Evolutionary conservation across 35 echinoderm and acorn worm genomes (phyloP), one percentile per base, ranked within the genome.

Genomic region (Diadema setosum): DNA sequence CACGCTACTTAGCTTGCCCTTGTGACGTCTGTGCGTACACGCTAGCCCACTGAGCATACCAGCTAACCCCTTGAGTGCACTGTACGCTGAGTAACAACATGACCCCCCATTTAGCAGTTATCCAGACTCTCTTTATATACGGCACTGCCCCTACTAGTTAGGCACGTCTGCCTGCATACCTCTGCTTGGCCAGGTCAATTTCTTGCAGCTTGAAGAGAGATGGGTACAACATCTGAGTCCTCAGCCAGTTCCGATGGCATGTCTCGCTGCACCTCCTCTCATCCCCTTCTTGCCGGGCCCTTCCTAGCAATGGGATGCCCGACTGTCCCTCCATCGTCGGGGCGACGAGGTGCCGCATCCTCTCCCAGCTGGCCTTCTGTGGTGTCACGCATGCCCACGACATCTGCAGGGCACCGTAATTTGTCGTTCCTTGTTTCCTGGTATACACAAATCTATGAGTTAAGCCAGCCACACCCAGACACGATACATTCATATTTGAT

Each of bases 331-430:
- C 23, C 82, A 76, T 8, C 36, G 58, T 15, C 40, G 76, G 73
- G 73, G 33, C 73, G 37, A 41, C 3, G 14, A n/a, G n/a, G n/a
- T 75, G 37, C 30, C 65, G 45, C 36, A 34, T 23, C 82, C 78
- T 8, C 36, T 32, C 8, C 40, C 80, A 41, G 73, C n/a, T 41
- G 37, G 73, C 3, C 9, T 41, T 25, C 16, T 35, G 16, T 58
- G 91, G 91, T 17, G 73, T 58, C 24, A 88, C 42, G 2, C 45
- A 83, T 15, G 91, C 83, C 91, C 91, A 93, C 3, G 29, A 58
- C 91, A 93, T 93, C 21, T 83, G 46, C 39, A 93, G 32, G 2
- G 76, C 81, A 35, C 91, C 91, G 74, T 82, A 93, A 9, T 81
- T 76, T 34, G 75, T 82, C 3, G 43, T 32, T 23, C 91, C 80